phyloP scores from a whole-genome alignment of 2,797 vertebrate species.

The Sylvia borin region DNA sequence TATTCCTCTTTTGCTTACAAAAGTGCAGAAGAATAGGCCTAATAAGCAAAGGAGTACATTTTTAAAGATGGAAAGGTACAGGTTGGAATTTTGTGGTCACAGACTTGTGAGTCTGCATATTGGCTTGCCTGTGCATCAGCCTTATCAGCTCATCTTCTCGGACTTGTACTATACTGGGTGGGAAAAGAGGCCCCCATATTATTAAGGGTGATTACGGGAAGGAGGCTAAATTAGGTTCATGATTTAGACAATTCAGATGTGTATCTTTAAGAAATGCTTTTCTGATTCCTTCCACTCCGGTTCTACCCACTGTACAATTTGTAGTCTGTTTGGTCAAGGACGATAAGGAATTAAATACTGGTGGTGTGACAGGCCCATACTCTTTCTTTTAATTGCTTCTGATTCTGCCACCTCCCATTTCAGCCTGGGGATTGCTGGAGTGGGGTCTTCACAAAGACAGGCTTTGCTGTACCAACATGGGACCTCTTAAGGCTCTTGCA shows the following conservation, averaged over 20 bases:
- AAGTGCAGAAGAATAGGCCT: neutral
- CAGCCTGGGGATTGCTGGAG: neutral
- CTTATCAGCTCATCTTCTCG: neutral
- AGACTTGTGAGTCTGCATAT: neutral
- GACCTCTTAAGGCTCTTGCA: neutral
- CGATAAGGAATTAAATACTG: neutral
- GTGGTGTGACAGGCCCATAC: neutral
- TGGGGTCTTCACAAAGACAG: fast-evolving
- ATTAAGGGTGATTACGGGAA: neutral
- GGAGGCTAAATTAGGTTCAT: neutral
- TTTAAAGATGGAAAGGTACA: neutral
- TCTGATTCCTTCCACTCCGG: neutral
- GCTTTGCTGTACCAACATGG: neutral
- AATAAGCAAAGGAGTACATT: neutral
- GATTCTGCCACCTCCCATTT: neutral
- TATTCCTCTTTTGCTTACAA: neutral
- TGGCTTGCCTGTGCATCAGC: neutral
- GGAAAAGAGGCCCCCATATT: neutral
- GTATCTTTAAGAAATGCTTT: neutral
- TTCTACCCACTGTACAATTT: neutral
- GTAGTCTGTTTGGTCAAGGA: neutral
- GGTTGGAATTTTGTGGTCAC: neutral
- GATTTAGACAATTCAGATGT: neutral
- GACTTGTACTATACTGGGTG: neutral
- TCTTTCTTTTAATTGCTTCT: neutral